Base-by-base conservation (phyloP, 2,113 vertebrate genomes). In the Peromyscus leucopus region DNA sequence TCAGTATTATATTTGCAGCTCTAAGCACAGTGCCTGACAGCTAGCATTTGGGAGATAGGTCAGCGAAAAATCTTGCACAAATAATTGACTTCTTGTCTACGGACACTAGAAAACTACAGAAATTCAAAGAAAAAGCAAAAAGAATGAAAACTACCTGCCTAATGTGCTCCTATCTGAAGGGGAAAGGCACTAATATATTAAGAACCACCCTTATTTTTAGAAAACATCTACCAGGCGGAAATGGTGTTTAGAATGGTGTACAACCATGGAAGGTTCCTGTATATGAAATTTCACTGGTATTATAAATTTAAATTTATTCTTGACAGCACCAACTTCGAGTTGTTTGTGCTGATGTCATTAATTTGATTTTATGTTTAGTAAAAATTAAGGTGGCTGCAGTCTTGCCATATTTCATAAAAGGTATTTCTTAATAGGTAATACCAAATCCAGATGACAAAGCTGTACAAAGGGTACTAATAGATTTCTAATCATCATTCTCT, bases 401-500 rank as follows among this genome's bases (percentile, higher is more conserved):
- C 10, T 86, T 94, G 10, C 8, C 36, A 33, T 59, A 75, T 63
- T n/a, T 36, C 26, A 48, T 42, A 82, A 93, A 63, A 86, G 19
- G 4, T 61, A 13, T 72, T 61, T 78, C 21, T 86, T 78, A 94
- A 76, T 57, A 90, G 21, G 12, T 93, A 78, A 82, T 67, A 95
- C 59, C 82, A 90, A 97, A 78, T 92, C 87, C 16, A 31, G 93
- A 72, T 61, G 31, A 90, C 42, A 96, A 95, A 87, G 10, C 26
- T 93, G n/a, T 95, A 51, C 82, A 95, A 89, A 89, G 31, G 80
- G 39, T 59, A 79, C 36, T 46, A 87, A 91, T 82, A 55, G 8
- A 67, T 92, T 96, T 95, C 59, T 96, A 92, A 88, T 86, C 2
- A 4, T 57, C 46, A 36, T 39, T 90, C 82, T 48, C 42, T 85